A percentile compares a stretch with the other conserved stretches of the same genome.
Evolutionary conservation across 2,888 invertebrate species (phyloP).

Genomic region (Microdon myrmicae): DNA sequence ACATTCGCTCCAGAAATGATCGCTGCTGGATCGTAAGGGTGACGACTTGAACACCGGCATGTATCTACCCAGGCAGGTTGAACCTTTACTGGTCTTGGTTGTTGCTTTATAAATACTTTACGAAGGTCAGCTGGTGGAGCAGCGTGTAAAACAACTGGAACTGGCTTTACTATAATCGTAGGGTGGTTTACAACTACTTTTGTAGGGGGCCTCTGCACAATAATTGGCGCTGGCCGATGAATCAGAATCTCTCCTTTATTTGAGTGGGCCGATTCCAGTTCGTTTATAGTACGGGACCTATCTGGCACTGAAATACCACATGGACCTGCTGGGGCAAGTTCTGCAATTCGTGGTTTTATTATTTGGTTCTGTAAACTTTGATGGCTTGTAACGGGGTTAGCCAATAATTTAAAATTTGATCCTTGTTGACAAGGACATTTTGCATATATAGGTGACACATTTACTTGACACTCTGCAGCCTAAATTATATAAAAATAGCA

Average conservation of each 20-base stretch:
- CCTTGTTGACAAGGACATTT: conserved; percentile 13
- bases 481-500: conserved; percentile 12
- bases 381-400: conserved; percentile 16
- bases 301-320: conserved; percentile 12
- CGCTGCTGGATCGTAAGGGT: neutral
- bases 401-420: conserved; percentile 14
- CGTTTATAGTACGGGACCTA: conserved; percentile 14
- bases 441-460: conserved; percentile 13
- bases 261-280: conserved; percentile 12
- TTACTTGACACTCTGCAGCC: conserved; percentile 29
- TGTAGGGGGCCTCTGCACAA: conserved; percentile 65
- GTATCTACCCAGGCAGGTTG: conserved; percentile 65
- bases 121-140: conserved; percentile 65
- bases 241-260: conserved; percentile 66
- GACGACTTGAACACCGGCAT: conserved; percentile 3
- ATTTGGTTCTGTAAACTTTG: conserved; percentile 15
- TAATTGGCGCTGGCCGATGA: conserved; percentile 65
- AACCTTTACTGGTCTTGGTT: conserved; percentile 64
- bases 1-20: neutral
- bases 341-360: too few relatives aligned
- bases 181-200: conserved; percentile 65
- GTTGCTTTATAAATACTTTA: conserved; percentile 63
- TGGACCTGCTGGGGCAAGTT: neutral
- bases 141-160: conserved; percentile 65
- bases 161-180: conserved; percentile 65